Evolutionary conservation across 1,140 invertebrate genomes (phyloP), one percentile per base, ranked within the genome.

Genomic region (Trichonephila inaurata): DNA sequence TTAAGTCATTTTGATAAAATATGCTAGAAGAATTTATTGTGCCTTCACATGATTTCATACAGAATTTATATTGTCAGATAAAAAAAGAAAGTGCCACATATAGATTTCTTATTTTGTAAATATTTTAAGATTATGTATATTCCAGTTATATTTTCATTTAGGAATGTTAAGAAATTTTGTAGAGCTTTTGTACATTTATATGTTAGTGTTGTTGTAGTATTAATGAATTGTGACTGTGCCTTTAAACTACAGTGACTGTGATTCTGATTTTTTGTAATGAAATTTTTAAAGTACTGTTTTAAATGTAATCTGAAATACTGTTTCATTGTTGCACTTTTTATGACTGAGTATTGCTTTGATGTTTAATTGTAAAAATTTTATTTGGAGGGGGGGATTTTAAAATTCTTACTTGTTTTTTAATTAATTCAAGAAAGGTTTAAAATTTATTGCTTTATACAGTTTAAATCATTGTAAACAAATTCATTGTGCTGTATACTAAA

Each of bases 121-220:
- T 77, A 77, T 33, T 33, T 64, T 64, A 64, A 77, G 72, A 77
- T 33, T 77, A 77, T 77, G 28, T 77, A 77, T 77, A 77, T 77
- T 77, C 12, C 28, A 77, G 72, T 77, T 77, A 18, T 64, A 77
- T 77, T 40, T 40, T 19, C 16, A 18, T 77, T 33, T 77, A 77
- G 16, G 16, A 77, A 40, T 77, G 28, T 69, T 69, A 69, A 69
- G 24, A 24, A 24, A 77, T 77, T 72, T 77, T 77, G 72, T 77
- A 77, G 72, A 77, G 72, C 72, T 77, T 64, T 77, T 77, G 72
- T 77, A 77, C 33, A 77, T 77, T 77, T 77, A 33, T 77, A 40
- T 77, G 72, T 77, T 77, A 33, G 16, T 77, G 6, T 69, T 77
- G 69, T 77, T 77, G 14, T 69, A 24, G 14, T 69, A 21, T 28